Base-by-base conservation (phyloP, 2,888 invertebrate species). In the Andrena flavipes region DNA sequence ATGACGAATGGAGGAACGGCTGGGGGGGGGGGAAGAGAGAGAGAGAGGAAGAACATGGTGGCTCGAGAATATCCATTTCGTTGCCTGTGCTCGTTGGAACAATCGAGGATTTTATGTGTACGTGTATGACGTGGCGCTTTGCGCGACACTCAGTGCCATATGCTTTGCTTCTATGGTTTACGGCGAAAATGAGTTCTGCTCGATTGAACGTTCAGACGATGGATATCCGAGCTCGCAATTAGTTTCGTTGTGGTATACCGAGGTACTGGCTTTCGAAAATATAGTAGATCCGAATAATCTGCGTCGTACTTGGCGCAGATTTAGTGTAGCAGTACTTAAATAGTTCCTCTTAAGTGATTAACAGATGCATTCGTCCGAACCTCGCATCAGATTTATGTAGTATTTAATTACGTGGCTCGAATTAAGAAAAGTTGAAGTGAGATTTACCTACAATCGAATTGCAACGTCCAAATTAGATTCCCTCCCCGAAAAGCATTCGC, bases 11-110 rank as follows among this genome's bases (percentile, higher is more conserved):
- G 35, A 35, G 29, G 60, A 75, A 20, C 20, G 60, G 62, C 35
- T 23, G 35, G 49, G 51, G 49, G 33, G 30, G 23, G 33, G 26
- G 16, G 60, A n/a, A n/a, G 68, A 48, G n/a, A 6, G 56, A 35
- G 29, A 62, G 70, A 51, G 62, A 62, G 49, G 62, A 70, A 33
- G 60, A 16, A 51, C n/a, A 42, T 33, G 56, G 23, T 23, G 23
- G 35, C n/a, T 49, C 33, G 49, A 13, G 20, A 70, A 56, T n/a
- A 29, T 20, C 8, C 42, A 62, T 70, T 75, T 13, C 49, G 16
- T 56, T 48, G 6, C 26, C 16, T 7, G 23, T 29, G 13, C 30
- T 74, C 20, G 23, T 49, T 26, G 29, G 6, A 42, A 60, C 35
- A 20, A 56, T 20, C 20, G 42, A 30, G 30, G 13, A 30, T n/a